These are phyloP conservation scores for Beroe ovata DNA, from an alignment of 37 sponge, comb jelly and placozoan species.

Conservation along the genomic window DNA sequence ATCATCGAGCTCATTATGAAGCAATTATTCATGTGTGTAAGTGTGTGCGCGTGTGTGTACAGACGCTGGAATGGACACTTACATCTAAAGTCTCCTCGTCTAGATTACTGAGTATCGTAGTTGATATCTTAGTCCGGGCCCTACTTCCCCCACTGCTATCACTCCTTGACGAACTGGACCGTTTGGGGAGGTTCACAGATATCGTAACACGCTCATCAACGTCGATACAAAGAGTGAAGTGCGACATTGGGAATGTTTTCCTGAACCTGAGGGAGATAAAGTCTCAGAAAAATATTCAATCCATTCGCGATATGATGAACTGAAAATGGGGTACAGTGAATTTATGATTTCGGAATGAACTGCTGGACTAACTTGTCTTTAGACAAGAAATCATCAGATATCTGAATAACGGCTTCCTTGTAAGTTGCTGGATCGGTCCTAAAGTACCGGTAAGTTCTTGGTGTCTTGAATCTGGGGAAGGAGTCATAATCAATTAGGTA, in stretches of 20 bases:
- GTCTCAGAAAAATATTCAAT: no score
- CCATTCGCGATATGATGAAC: no score
- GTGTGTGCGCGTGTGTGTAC: no score
- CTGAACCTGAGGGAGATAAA: slow-evolving; percentile 1
- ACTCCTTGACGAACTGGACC: background rate
- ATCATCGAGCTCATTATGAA: background rate
- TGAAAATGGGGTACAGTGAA: no score
- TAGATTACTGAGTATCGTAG: slow-evolving; percentile 54
- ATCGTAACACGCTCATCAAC: slow-evolving; percentile 45
- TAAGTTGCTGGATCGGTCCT: slow-evolving; percentile 22
- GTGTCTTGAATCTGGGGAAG: slow-evolving; percentile 39
- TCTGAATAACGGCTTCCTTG: slow-evolving; percentile 46
- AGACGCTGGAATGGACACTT: no score
- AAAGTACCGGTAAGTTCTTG: slow-evolving; percentile 35
- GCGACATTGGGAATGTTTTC: slow-evolving; percentile 23
- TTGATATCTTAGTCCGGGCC: slow-evolving; percentile 13
- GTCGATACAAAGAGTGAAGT: slow-evolving; percentile 47
- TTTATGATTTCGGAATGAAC: no score
- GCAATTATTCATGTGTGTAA: no score
- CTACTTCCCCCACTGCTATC: slow-evolving; percentile 24
- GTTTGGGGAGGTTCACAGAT: slow-evolving; percentile 24
- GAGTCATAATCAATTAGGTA: background rate
- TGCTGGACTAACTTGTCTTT: slow-evolving; percentile 27
- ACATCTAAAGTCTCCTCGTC: slow-evolving; percentile 53
- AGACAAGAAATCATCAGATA: slow-evolving; percentile 35